phyloP scores from a whole-genome alignment of 2,888 invertebrate genomes.

The Xanthorhoe designata region DNA sequence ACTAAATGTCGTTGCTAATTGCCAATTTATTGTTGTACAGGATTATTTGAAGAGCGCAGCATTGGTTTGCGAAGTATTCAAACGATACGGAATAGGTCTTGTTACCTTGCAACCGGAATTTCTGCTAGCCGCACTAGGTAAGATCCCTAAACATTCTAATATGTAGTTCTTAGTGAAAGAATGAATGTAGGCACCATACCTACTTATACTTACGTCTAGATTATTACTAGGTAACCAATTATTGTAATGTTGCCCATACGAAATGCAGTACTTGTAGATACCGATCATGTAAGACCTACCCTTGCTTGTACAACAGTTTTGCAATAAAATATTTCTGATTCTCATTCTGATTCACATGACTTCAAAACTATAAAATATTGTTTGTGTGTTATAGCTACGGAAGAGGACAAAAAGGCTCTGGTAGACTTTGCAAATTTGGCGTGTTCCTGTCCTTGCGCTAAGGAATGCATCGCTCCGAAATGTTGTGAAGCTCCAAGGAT shows the following conservation, averaged over 20 bases:
- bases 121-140: slow-evolving; percentile 63
- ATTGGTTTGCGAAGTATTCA: slow-evolving; percentile 90
- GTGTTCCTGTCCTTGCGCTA: slow-evolving; percentile 75
- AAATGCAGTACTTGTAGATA: no score
- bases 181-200: no score
- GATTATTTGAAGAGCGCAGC: slow-evolving; percentile 74
- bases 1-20: no score
- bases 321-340: no score
- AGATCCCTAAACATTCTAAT: slow-evolving; percentile 27
- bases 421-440: slow-evolving; percentile 73
- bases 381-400: slow-evolving; percentile 59
- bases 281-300: no score
- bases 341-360: no score
- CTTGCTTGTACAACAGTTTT: no score
- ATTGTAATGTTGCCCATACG: no score
- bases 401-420: slow-evolving; percentile 72
- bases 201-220: no score
- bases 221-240: no score
- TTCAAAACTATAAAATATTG: neutral
- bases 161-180: neutral
- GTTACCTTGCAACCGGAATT: slow-evolving; percentile 96
- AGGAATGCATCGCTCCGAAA: slow-evolving; percentile 76
- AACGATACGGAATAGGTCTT: slow-evolving; percentile 92
- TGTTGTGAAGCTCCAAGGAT: slow-evolving; percentile 68
- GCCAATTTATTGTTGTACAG: slow-evolving; percentile 59